A percentile compares a stretch with the other conserved stretches of the same genome.
Conservation (phyloP, 2,888 invertebrate genomes). For the Helobdella robusta region DNA sequence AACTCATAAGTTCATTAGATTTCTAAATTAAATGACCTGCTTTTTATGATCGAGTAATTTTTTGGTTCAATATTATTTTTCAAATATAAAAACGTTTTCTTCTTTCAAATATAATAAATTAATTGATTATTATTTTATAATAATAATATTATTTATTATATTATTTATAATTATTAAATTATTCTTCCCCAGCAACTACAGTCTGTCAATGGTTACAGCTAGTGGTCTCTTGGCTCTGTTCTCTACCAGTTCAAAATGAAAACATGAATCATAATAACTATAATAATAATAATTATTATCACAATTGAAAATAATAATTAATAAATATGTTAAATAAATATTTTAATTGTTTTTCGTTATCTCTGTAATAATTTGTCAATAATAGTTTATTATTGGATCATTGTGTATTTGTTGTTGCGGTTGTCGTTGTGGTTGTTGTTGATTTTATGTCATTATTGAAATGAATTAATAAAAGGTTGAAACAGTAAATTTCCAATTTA, state of each 20-base stretch:
- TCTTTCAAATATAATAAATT: neutral
- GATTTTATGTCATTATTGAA: too few species aligned
- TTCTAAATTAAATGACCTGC: neutral
- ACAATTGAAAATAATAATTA: too few species aligned
- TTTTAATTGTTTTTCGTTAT: too few species aligned
- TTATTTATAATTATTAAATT: conserved; percentile 2
- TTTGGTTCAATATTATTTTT: neutral
- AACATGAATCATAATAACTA: neutral
- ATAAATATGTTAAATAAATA: too few species aligned
- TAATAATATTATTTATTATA: conserved; percentile 7
- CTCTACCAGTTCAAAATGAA: conserved; percentile 61
- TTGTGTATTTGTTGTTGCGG: too few species aligned
- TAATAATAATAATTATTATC: neutral
- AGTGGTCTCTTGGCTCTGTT: conserved; percentile 83
- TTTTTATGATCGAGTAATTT: neutral
- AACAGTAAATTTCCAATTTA: too few species aligned
- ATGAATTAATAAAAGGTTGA: too few species aligned
- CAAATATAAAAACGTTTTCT: neutral
- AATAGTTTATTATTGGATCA: too few species aligned
- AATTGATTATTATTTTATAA: neutral
- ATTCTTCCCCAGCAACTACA: conserved; percentile 61
- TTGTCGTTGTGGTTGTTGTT: too few species aligned
- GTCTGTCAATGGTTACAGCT: conserved; percentile 76
- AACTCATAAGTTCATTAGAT: neutral
- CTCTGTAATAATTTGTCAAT: too few species aligned